Conservation (phyloP, 53 echinoderm and acorn worm genomes). For the Arbacia lixula region DNA sequence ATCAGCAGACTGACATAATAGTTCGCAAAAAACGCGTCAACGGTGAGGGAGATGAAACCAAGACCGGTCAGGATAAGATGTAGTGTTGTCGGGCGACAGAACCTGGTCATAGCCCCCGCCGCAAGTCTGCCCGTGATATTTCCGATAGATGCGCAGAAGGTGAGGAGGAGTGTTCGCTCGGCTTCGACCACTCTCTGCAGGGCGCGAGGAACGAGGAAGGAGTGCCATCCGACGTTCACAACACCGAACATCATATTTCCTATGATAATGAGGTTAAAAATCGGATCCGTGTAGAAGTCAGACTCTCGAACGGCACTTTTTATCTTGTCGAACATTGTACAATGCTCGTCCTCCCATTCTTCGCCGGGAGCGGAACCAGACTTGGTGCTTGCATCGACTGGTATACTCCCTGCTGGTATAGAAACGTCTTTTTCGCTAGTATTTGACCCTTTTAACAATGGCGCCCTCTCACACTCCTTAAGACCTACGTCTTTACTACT, state of each 20-base stretch:
- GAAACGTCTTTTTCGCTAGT: too few relatives aligned
- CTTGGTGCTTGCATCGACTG: too few relatives aligned
- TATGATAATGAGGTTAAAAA: not conserved
- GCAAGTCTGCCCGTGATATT: not conserved
- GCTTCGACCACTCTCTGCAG: not conserved
- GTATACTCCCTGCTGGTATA: too few relatives aligned
- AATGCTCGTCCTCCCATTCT: too few relatives aligned
- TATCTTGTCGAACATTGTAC: not conserved
- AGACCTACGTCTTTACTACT: too few relatives aligned
- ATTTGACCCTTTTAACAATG: too few relatives aligned
- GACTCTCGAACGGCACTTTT: not conserved
- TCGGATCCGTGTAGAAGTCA: not conserved
- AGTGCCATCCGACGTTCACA: not conserved
- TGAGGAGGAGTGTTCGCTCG: not conserved
- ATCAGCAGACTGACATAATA: not conserved
- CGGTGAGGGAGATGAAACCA: not conserved
- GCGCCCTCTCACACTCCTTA: too few relatives aligned
- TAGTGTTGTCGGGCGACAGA: not conserved
- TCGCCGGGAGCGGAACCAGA: too few relatives aligned
- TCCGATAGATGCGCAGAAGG: not conserved
- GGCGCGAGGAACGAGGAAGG: constrained; percentile 15
- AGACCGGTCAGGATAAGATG: not conserved
- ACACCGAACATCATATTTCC: not conserved
- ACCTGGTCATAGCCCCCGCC: not conserved
- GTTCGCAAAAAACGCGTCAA: not conserved